These are phyloP conservation scores for Pseudeuparius sepicola DNA, from an alignment of 2,888 invertebrate genomes.

Conservation along the genomic window DNA sequence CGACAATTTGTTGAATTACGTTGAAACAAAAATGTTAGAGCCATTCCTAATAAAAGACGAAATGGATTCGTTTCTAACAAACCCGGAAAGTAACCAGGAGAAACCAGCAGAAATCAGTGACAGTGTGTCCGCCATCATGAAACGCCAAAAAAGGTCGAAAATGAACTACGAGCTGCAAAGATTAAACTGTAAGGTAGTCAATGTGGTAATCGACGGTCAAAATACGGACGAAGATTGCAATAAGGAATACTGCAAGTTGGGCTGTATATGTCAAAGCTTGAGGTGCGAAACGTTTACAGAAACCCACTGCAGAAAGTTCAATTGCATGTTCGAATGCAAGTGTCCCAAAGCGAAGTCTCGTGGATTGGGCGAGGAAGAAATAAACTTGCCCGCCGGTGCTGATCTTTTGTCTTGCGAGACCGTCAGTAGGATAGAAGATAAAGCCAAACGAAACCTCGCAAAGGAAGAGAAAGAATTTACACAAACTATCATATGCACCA, in stretches of 20 bases:
- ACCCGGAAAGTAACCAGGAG: neutral
- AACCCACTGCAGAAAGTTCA: slow-evolving; percentile 51
- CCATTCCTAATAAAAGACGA: slow-evolving; percentile 43
- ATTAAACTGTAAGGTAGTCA: slow-evolving; percentile 57
- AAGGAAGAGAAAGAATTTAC: slow-evolving; percentile 62
- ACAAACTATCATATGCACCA: slow-evolving; percentile 57
- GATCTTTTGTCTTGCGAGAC: slow-evolving; percentile 33
- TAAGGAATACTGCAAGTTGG: slow-evolving; percentile 49
- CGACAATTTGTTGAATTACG: slow-evolving; percentile 47
- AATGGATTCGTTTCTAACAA: slow-evolving; percentile 21
- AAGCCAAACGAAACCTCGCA: slow-evolving; percentile 47
- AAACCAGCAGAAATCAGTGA: too few relatives aligned
- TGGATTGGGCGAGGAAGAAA: slow-evolving; percentile 21
- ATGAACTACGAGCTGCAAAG: slow-evolving; percentile 45
- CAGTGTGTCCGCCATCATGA: too few relatives aligned
- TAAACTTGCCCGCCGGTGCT: slow-evolving; percentile 30
- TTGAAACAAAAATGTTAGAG: slow-evolving; percentile 50
- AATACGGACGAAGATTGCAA: slow-evolving; percentile 37
- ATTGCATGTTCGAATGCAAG: slow-evolving; percentile 51
- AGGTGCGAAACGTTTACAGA: slow-evolving; percentile 35
- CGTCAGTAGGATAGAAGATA: slow-evolving; percentile 39
- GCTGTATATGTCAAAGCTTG: slow-evolving; percentile 58
- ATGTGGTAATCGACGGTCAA: slow-evolving; percentile 35
- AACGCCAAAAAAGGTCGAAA: too few relatives aligned
- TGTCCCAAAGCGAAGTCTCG: slow-evolving; percentile 31